A percentile compares a stretch with the other conserved stretches of the same genome.
Evolutionary conservation across 2,797 vertebrate species (phyloP).

Genomic region (Paedocypris micromegethes): DNA sequence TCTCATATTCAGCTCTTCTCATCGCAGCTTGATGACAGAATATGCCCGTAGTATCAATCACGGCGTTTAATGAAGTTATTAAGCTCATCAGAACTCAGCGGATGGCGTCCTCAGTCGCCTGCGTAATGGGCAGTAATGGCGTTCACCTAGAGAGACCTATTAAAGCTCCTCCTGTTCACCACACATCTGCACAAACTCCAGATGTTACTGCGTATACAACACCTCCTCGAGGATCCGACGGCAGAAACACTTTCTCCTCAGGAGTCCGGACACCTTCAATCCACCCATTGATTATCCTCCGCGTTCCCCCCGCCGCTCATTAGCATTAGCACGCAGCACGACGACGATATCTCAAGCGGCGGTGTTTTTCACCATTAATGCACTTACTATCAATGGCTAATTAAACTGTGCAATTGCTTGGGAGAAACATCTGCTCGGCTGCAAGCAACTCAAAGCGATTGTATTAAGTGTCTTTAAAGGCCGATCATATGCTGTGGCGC

Average conservation of each 20-base stretch:
- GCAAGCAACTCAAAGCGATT: constrained; percentile 63
- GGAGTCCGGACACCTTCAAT: background rate
- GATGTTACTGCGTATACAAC: constrained; percentile 30
- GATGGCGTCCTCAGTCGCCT: constrained; percentile 33
- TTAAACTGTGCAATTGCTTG: constrained; percentile 64
- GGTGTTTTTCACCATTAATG: constrained; percentile 47
- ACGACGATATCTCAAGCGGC: constrained; percentile 53
- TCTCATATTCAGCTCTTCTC: constrained; percentile 31
- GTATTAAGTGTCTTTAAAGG: constrained; percentile 65
- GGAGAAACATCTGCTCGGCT: constrained; percentile 68
- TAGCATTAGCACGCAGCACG: constrained; percentile 13
- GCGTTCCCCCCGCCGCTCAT: constrained; percentile 14
- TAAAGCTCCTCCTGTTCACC: constrained; percentile 28
- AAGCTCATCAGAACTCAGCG: constrained; percentile 27
- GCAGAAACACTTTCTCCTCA: background rate
- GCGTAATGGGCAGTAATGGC: constrained; percentile 40
- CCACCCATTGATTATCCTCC: constrained; percentile 12
- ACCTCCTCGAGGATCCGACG: constrained; percentile 5
- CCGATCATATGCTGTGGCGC: constrained; percentile 60
- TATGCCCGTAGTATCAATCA: constrained; percentile 39
- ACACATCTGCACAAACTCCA: constrained; percentile 22
- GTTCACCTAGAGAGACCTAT: constrained; percentile 38
- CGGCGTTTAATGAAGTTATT: constrained; percentile 37
- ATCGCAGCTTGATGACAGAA: constrained; percentile 38
- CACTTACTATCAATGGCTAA: constrained; percentile 65